A percentile compares a stretch with the other conserved stretches of the same genome.
Conservation (phyloP, 2,113 vertebrate species). For the Triplophysa rosa region DNA sequence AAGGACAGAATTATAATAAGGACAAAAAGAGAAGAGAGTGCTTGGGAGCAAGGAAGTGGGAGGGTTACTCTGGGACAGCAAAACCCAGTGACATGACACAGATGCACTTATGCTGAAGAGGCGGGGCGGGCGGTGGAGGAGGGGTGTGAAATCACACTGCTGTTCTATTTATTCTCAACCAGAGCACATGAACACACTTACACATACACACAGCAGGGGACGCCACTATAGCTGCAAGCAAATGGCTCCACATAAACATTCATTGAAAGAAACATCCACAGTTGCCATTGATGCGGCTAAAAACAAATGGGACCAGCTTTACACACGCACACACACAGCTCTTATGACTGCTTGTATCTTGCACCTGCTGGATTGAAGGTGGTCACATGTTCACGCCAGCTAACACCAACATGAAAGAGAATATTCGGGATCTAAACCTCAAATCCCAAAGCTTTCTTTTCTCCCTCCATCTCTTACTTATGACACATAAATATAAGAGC, state of each 20-base stretch:
- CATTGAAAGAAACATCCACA: slow-evolving; percentile 36
- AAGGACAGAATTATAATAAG: slow-evolving; percentile 5
- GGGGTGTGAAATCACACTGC: slow-evolving; percentile 56
- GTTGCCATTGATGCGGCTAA: slow-evolving; percentile 32
- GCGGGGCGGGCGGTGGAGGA: slow-evolving; percentile 25
- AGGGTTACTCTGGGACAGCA: slow-evolving; percentile 69
- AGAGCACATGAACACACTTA: slow-evolving; percentile 53
- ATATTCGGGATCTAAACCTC: slow-evolving; percentile 12
- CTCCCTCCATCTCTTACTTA: slow-evolving; percentile 13
- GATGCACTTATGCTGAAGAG: slow-evolving; percentile 59
- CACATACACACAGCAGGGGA: slow-evolving; percentile 50
- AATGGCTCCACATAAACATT: slow-evolving; percentile 53
- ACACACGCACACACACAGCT: slow-evolving; percentile 36
- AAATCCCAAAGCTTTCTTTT: slow-evolving; percentile 26
- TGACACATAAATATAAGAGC: slow-evolving; percentile 15
- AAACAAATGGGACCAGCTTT: slow-evolving; percentile 48
- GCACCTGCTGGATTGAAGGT: slow-evolving; percentile 73
- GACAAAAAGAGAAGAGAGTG: slow-evolving; percentile 9
- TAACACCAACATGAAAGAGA: slow-evolving; percentile 26
- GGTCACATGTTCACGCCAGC: slow-evolving; percentile 72
- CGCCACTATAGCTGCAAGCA: slow-evolving; percentile 49
- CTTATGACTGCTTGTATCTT: slow-evolving; percentile 48
- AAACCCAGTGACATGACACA: slow-evolving; percentile 77
- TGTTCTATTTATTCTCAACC: slow-evolving; percentile 56
- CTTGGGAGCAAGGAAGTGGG: slow-evolving; percentile 39